Base-by-base conservation (phyloP, 2,888 invertebrate species). In the Rhogogaster chlorosoma region DNA sequence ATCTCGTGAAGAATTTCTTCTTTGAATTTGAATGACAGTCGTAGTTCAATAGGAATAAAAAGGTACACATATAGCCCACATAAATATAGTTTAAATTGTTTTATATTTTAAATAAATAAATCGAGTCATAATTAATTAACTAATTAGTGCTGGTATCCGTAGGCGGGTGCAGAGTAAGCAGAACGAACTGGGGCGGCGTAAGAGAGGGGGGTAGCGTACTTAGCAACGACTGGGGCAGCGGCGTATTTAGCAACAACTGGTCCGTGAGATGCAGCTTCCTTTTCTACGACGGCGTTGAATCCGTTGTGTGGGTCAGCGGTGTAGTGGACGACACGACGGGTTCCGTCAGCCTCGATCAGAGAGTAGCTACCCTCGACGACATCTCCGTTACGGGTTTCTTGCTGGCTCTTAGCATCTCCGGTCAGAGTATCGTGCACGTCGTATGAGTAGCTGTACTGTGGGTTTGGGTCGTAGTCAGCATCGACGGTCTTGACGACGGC, bases 61-160 rank as follows among this genome's bases (percentile, higher is more conserved):
- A 67, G 32, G 71, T 73, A n/a, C n/a, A 73, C n/a, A 71, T 38
- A 10, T 38, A n/a, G 38, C 12, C 5, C 2, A 71, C 42, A 73
- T 18, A 22, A 73, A 22, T 26, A 73, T 42, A 73, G 22, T 73
- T 38, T 22, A 12, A 26, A 42, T 7, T 5, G 5, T 73, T 70
- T 83, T 83, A 83, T 83, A 67, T 83, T 85, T 82, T 77, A 71
- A 86, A 86, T 86, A 84, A 86, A 86, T 86, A 86, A 75, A 80
- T 61, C 94, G 94, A 57, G 94, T 94, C 7, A 93, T 57, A 94
- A 94, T 18, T 94, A 94, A 15, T 12, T 45, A 15, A 45, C 45
- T 94, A 94, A 90, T 94, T 94, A 38, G 94, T 83, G 83, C 5
- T 83, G 83, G 83, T 88, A 88, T 29, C 49, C 87, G 86, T 86